Base-by-base conservation (phyloP, 53 echinoderm and acorn worm genomes). In the Paracentrotus lividus region DNA sequence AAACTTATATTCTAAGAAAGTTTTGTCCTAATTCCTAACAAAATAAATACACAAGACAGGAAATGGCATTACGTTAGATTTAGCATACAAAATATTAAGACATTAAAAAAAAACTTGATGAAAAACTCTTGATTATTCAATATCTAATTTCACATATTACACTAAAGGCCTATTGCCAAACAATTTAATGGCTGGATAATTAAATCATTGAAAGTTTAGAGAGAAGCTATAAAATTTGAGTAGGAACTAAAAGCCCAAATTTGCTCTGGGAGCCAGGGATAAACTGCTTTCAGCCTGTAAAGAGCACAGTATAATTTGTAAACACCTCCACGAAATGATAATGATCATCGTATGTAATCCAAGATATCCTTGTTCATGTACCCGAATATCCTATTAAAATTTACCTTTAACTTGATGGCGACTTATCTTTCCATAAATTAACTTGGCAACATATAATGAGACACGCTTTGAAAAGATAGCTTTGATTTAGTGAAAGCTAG, bases 21-120 rank as follows among this genome's bases (percentile, higher is more conserved):
- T 45, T 81, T n/a, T 8, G 24, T 81, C 24, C 47, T 45, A 81
- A 44, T 6, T 72, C 12, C 45, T 81, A 81, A 24, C 81, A 81
- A 45, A 81, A 81, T 81, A 81, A 81, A 81, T 81, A 81, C 81
- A 81, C 47, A 5, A 81, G 10, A 47, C 81, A 76, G 42, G 42
- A 7, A 76, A 81, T 81, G n/a, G 10, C 47, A 81, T 45, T 43
- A 81, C 44, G 26, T 45, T 44, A n/a, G 32, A 10, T 44, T n/a
- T 45, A 24, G 32, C 44, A 47, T 81, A 76, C 76, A 76, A 76
- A 76, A n/a, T 23, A 81, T 81, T 44, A 45, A 45, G 3, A 45
- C n/a, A 81, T 81, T 81, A 24, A n/a, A 76, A n/a, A n/a, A 45
- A 45, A n/a, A 45, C 45, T 81, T 2, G 5, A 44, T 47, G 81